These are phyloP conservation scores for Botia almorhae DNA, from an alignment of 2,797 vertebrate species.

Conservation along the genomic window DNA sequence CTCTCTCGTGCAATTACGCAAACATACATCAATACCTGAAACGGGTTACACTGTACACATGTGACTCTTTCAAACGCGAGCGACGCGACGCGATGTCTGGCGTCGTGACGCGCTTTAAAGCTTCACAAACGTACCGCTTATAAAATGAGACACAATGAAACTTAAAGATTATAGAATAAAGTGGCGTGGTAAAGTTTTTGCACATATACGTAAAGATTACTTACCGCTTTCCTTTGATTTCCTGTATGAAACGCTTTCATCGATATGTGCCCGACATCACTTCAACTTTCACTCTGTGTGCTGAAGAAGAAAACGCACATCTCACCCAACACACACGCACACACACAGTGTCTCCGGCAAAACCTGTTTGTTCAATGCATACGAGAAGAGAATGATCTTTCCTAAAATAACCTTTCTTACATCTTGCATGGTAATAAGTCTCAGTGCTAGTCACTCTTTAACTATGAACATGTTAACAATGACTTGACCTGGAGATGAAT, in stretches of 20 bases:
- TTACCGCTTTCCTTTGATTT: neutral
- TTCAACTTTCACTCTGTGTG: slow-evolving; percentile 18
- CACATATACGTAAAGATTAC: neutral
- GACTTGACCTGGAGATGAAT: neutral
- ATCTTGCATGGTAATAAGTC: slow-evolving; percentile 21
- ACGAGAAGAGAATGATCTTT: neutral
- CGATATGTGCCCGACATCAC: neutral
- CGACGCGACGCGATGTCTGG: neutral
- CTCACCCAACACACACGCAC: no score
- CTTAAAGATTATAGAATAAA: neutral
- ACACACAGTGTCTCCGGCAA: neutral
- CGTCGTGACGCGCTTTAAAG: neutral
- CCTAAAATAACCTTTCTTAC: no score
- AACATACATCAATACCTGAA: neutral
- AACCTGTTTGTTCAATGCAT: slow-evolving; percentile 27
- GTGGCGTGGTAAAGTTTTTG: neutral
- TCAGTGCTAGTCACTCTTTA: slow-evolving; percentile 16
- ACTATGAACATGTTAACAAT: slow-evolving; percentile 2
- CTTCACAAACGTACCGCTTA: neutral
- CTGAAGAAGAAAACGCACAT: neutral
- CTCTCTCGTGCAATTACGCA: neutral
- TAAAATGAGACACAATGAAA: neutral
- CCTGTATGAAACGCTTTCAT: slow-evolving; percentile 11
- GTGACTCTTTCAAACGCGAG: no score
- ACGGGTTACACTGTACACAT: neutral